Evolutionary conservation across 2,113 vertebrate species (phyloP), one percentile per base, ranked within the genome.

Genomic region (Speoplatyrhinus poulsoni): DNA sequence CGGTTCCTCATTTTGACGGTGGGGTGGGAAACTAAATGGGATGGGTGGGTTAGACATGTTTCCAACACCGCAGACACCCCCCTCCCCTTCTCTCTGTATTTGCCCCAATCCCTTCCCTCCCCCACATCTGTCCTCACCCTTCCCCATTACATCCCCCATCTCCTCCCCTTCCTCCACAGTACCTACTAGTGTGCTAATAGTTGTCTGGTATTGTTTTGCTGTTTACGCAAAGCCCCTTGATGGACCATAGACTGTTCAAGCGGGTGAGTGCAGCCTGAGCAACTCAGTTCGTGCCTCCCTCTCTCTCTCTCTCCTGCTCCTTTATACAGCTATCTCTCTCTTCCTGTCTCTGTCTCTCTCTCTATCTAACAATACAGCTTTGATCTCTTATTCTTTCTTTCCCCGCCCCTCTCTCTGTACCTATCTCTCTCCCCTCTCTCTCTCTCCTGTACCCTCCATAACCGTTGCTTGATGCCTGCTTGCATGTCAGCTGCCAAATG

Each of bases 231-330:
- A 99, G 98, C 98, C 97, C 98, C 92, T 97, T 99, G 96, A 95
- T 96, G 98, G 98, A 99, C 95, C 98, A 95, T 98, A 98, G 98
- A 95, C 97, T 97, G 96, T 99, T 95, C 96, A 96, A 96, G 96
- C 96, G 97, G 98, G 98, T 99, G 98, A 99, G 98, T 99, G 92
- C 94, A 95, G 96, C 94, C 95, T 96, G 93, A 96, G 96, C 95
- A 92, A 94, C 94, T 92, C 93, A 94, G 93, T 86, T 90, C 81
- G 85, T 91, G 76, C 80, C 78, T 87, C 82, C 70, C 60, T 75
- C 32, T 71, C 26, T 48, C 56, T 72, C 58, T 59, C 50, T 54
- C 19, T 73, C 11, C 67, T 57, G 67, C 56, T 50, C 48, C 48
- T 46, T 52, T 69, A 62, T 67, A 52, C 91, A 85, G 85, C 65